Base-by-base conservation (phyloP, 1,140 invertebrate species). In the Eupeodes corollae region DNA sequence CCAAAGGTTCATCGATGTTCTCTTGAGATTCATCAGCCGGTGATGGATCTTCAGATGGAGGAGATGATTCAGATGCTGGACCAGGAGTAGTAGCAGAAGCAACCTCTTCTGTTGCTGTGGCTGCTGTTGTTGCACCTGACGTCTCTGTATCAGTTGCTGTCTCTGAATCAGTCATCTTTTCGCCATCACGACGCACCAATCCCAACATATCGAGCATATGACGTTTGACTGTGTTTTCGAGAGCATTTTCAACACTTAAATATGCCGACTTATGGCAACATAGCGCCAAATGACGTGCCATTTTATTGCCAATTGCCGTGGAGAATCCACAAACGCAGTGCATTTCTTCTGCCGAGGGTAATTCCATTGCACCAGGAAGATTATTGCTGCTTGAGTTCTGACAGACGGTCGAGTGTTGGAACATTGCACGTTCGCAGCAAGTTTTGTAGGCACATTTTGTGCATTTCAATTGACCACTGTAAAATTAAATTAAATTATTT, bases 321-420 rank as follows among this genome's bases (percentile, higher is more conserved):
- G 66, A 70, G 61, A 80, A 87, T 10, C 82, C 84, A 66, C 86
- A 89, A 18, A 80, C 73, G 63, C 86, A 90, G 59, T 80, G 75
- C 71, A 88, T 73, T 57, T 72, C 70, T 49, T 72, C 73, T 21
- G 76, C 71, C 46, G 84, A 70, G 42, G 68, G 68, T 15, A 75
- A 53, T 60, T 74, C 54, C 62, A 75, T 56, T 65, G 68, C 44
- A 72, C 67, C 44, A 32, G 55, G 55, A 31, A 61, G 59, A 6
- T 41, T 46, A 44, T 58, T 66, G 21, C 31, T 43, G 8, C 42
- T 43, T 5, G 42, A 31, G 56, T 69, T 68, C 69, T 77, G 66
- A 72, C 83, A 78, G 66, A 73, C 69, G 49, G 74, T 68, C 47
- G 72, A 72, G 69, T 89, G 87, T 42, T 79, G 75, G 54, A 80